These are phyloP conservation scores for Listrodromus nycthemerus DNA, from an alignment of 2,888 invertebrate species.

Conservation along the genomic window DNA sequence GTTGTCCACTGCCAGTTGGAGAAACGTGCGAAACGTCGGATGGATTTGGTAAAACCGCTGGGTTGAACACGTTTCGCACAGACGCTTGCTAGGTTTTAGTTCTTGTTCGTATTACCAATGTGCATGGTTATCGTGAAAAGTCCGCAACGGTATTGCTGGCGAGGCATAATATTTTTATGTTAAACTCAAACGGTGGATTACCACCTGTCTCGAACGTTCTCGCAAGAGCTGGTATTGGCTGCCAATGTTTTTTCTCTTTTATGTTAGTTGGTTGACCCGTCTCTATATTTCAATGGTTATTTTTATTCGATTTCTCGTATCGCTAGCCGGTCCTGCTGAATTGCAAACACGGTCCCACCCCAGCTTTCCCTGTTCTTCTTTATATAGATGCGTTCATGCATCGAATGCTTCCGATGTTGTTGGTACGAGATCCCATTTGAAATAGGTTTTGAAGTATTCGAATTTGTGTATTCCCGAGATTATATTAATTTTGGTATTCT, in stretches of 20 bases:
- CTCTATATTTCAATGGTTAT: constrained; percentile 4
- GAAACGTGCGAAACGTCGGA: constrained; percentile 64
- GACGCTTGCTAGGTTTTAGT: neutral
- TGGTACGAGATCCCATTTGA: constrained; percentile 14
- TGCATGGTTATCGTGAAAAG: constrained; percentile 14
- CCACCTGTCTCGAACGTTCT: neutral
- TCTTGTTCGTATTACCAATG: constrained; percentile 13
- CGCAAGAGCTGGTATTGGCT: neutral
- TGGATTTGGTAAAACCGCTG: constrained; percentile 47
- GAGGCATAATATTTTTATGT: constrained; percentile 1
- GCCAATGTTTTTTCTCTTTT: neutral
- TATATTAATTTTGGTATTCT: constrained; percentile 26
- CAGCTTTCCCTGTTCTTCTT: neutral
- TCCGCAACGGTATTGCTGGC: constrained; percentile 7
- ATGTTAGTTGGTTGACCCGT: neutral
- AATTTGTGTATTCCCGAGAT: constrained; percentile 8
- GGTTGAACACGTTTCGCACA: neutral
- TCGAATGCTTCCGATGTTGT: neutral
- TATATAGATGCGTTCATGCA: neutral
- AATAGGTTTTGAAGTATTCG: constrained; percentile 24
- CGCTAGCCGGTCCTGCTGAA: neutral
- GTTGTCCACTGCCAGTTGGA: constrained; percentile 57
- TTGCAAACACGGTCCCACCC: neutral
- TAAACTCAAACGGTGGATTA: neutral
- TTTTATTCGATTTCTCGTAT: constrained; percentile 13